Percentiles rank a stretch among this genome's conserved stretches.
phyloP scores from a whole-genome alignment of 2,888 invertebrate species.

The Conomelus anceps region DNA sequence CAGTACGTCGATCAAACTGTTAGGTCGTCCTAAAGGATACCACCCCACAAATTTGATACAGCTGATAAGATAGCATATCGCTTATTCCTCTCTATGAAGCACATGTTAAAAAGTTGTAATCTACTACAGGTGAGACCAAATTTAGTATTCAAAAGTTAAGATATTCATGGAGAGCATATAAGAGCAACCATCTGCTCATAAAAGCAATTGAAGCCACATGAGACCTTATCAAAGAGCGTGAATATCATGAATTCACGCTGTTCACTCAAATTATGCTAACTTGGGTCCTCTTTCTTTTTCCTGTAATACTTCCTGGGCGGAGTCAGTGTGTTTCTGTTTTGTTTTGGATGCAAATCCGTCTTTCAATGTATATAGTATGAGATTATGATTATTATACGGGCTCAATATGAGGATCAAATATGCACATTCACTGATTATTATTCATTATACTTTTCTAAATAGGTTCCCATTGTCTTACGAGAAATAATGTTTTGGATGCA shows the following conservation, averaged over 20 bases:
- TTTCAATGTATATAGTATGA: not conserved
- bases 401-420: not conserved
- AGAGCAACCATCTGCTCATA: too few relatives aligned
- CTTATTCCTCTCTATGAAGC: too few relatives aligned
- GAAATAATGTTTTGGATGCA: not conserved
- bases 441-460: not conserved
- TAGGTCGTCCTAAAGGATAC: too few relatives aligned
- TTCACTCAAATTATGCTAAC: not conserved
- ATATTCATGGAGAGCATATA: too few relatives aligned
- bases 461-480: not conserved
- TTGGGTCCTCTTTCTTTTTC: not conserved
- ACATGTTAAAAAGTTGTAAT: too few relatives aligned
- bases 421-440: not conserved
- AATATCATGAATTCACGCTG: not conserved
- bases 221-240: not conserved
- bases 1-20: too few relatives aligned
- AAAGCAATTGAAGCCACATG: not conserved
- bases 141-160: too few relatives aligned
- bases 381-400: not conserved
- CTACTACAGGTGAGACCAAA: too few relatives aligned
- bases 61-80: too few relatives aligned
- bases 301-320: not conserved
- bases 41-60: too few relatives aligned
- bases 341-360: not conserved
- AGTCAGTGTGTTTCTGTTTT: not conserved